These are phyloP conservation scores for Tragelaphus buxtoni DNA, from an alignment of 2,113 vertebrate genomes.

Conservation along the genomic window DNA sequence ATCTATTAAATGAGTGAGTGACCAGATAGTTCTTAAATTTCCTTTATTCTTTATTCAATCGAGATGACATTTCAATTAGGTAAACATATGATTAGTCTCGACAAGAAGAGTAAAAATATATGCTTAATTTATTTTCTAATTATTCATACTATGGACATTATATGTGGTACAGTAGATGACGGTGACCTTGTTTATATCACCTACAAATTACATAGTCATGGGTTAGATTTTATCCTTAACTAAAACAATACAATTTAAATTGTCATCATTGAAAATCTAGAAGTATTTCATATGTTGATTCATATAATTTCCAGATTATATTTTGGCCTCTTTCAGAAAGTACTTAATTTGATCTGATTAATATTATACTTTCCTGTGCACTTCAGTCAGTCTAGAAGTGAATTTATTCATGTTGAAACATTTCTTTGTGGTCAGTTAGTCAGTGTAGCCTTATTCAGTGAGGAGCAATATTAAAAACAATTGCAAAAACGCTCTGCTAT, in stretches of 20 bases:
- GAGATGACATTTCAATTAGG: neutral
- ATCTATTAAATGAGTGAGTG: neutral
- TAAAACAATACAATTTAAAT: neutral
- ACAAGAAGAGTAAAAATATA: neutral
- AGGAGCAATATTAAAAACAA: neutral
- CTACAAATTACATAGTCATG: neutral
- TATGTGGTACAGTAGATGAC: neutral
- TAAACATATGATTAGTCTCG: neutral
- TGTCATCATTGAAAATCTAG: neutral
- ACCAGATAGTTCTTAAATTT: neutral
- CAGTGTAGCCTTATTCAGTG: neutral
- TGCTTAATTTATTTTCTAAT: neutral
- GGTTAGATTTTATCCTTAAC: neutral
- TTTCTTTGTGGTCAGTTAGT: neutral
- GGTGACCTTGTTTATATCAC: neutral
- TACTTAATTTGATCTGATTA: constrained; percentile 7
- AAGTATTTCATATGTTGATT: neutral
- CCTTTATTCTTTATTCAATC: neutral
- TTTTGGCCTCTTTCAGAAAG: constrained; percentile 5
- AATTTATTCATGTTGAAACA: neutral
- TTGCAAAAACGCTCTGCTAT: neutral
- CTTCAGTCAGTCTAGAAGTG: constrained; percentile 3
- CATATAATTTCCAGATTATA: constrained; percentile 19
- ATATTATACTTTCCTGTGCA: neutral
- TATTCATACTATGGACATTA: neutral